Base-by-base conservation (phyloP, 2,888 invertebrate genomes). In the Mesodorylaimus sp. region DNA sequence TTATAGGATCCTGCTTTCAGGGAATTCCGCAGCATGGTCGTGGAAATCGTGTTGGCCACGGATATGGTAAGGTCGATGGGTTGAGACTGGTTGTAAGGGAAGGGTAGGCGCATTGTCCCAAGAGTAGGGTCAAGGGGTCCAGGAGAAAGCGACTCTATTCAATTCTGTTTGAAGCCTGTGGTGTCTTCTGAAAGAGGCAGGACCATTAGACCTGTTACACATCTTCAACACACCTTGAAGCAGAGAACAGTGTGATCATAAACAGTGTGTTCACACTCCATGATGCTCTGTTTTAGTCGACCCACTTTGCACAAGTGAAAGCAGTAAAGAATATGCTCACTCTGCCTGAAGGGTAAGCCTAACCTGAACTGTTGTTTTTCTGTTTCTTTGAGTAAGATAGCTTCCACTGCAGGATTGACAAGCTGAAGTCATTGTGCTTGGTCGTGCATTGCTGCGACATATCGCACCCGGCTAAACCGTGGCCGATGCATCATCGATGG, bases 31-130 rank as follows among this genome's bases (percentile, higher is more conserved):
- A 78, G 80, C 21, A 74, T 88, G 52, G 84, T 88, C 48, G 86
- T 89, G 61, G 88, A 88, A 68, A 88, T 88, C 86, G 87, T 89
- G 57, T 76, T 89, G 60, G 85, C 86, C 36, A 89, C 88, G 1
- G 88, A 89, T 73, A 89, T 89, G 88, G n/a, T n/a, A n/a, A n/a
- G n/a, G n/a, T n/a, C n/a, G n/a, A n/a, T n/a, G n/a, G n/a, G n/a
- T n/a, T n/a, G n/a, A n/a, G n/a, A n/a, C n/a, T n/a, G n/a, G n/a
- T n/a, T n/a, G n/a, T n/a, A n/a, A n/a, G n/a, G n/a, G n/a, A n/a
- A n/a, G n/a, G n/a, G n/a, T n/a, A n/a, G n/a, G n/a, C n/a, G n/a
- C n/a, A n/a, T n/a, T n/a, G n/a, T n/a, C n/a, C n/a, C n/a, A n/a
- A n/a, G n/a, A n/a, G n/a, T n/a, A n/a, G n/a, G n/a, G n/a, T n/a